Evolutionary conservation across 37 sponge, comb jelly and placozoan species (phyloP).

Genomic region (Diacarnus erythraeanus): DNA sequence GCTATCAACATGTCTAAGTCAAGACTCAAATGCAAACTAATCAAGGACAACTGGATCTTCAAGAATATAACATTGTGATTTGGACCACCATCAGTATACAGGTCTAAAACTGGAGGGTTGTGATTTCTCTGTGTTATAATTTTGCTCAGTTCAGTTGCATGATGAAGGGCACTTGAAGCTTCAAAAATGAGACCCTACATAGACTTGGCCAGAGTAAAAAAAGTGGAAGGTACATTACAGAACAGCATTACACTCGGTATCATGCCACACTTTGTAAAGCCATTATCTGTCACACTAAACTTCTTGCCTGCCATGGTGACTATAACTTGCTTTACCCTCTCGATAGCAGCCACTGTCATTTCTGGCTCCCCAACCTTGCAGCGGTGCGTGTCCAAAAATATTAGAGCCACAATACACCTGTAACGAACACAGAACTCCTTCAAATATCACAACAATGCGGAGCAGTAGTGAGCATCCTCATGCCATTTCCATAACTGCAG

Average conservation of each 20-base stretch:
- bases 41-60: slow-evolving; percentile 33
- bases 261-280: neutral
- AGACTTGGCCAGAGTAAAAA: slow-evolving; percentile 13
- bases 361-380: slow-evolving; percentile 21
- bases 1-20: slow-evolving; percentile 44
- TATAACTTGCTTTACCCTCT: neutral
- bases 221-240: neutral
- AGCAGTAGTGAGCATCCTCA: slow-evolving; percentile 34
- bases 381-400: slow-evolving; percentile 9
- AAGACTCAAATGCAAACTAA: slow-evolving; percentile 28
- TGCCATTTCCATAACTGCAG: slow-evolving; percentile 34
- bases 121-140: too few relatives aligned
- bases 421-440: too few relatives aligned
- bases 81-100: slow-evolving; percentile 63
- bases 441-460: slow-evolving; percentile 6
- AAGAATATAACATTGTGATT: slow-evolving; percentile 41
- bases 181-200: slow-evolving; percentile 11
- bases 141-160: slow-evolving; percentile 18
- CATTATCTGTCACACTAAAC: slow-evolving; percentile 20
- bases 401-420: neutral
- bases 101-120: neutral
- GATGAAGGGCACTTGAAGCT: slow-evolving; percentile 2
- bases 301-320: neutral
- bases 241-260: slow-evolving; percentile 9
- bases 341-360: slow-evolving; percentile 16